Percentiles rank a stretch among this genome's conserved stretches.
Evolutionary conservation across 2,113 vertebrate species (phyloP).

Genomic region (Pelodiscus sinensis): DNA sequence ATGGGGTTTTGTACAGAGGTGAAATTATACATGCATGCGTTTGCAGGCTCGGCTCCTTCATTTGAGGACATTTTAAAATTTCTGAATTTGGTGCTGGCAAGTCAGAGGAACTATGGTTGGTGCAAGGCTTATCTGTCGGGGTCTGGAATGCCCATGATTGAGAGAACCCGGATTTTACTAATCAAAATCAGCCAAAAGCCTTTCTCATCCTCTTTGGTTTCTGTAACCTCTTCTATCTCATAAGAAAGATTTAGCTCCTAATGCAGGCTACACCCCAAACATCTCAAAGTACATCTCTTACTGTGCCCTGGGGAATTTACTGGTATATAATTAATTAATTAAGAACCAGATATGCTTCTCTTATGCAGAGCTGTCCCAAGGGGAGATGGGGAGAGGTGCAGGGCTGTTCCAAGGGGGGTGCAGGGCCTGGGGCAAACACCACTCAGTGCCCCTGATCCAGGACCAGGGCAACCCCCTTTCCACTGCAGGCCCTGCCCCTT

Average conservation of each 20-base stretch:
- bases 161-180: neutral
- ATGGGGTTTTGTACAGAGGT: neutral
- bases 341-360: slow-evolving; percentile 55
- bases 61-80: neutral
- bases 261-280: slow-evolving; percentile 6
- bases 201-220: neutral
- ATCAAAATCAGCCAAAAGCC: neutral
- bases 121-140: slow-evolving; percentile 13
- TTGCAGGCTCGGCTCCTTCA: neutral
- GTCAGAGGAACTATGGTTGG: neutral
- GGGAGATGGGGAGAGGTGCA: no score
- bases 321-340: slow-evolving; percentile 36
- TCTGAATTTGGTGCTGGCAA: neutral
- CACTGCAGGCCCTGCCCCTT: no score
- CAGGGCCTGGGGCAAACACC: no score
- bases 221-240: neutral
- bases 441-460: no score
- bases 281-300: neutral
- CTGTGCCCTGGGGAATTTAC: slow-evolving; percentile 1
- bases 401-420: no score
- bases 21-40: neutral
- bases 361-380: neutral
- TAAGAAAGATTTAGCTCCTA: slow-evolving; percentile 17
- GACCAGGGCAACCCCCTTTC: no score
- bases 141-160: neutral